A percentile compares a stretch with the other conserved stretches of the same genome.
Evolutionary conservation across 2,113 vertebrate genomes (phyloP).

Genomic region (Syrmaticus mikado): DNA sequence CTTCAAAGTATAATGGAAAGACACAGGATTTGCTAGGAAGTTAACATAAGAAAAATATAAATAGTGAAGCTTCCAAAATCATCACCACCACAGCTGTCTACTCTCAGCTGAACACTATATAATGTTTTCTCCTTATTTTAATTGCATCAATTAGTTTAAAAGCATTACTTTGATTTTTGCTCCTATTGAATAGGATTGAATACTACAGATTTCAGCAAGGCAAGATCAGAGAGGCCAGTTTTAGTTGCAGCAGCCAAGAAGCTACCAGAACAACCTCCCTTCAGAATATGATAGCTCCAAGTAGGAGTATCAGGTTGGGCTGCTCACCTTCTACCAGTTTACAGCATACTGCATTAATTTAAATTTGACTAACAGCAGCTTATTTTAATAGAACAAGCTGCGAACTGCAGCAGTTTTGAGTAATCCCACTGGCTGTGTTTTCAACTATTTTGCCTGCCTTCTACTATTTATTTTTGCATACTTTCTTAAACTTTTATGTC

Average conservation of each 20-base stretch:
- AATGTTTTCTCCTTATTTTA: background rate
- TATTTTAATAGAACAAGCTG: conserved; percentile 13
- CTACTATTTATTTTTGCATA: background rate
- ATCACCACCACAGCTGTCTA: background rate
- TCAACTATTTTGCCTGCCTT: background rate
- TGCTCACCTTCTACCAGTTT: background rate
- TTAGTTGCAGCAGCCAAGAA: background rate
- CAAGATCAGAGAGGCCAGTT: background rate
- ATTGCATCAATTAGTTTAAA: background rate
- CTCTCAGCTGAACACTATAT: background rate
- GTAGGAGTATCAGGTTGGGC: background rate
- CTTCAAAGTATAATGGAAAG: conserved; percentile 7
- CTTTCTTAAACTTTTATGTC: background rate
- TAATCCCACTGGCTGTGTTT: background rate
- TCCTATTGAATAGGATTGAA: background rate
- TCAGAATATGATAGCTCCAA: background rate
- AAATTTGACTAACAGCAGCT: background rate
- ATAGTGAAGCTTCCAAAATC: background rate
- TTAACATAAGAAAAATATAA: background rate
- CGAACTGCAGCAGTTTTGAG: background rate
- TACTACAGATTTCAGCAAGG: background rate
- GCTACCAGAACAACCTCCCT: background rate
- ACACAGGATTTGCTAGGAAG: background rate
- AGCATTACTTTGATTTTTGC: background rate
- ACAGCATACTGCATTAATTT: background rate